phyloP scores from a whole-genome alignment of 2,113 vertebrate genomes.

The Istiophorus platypterus region DNA sequence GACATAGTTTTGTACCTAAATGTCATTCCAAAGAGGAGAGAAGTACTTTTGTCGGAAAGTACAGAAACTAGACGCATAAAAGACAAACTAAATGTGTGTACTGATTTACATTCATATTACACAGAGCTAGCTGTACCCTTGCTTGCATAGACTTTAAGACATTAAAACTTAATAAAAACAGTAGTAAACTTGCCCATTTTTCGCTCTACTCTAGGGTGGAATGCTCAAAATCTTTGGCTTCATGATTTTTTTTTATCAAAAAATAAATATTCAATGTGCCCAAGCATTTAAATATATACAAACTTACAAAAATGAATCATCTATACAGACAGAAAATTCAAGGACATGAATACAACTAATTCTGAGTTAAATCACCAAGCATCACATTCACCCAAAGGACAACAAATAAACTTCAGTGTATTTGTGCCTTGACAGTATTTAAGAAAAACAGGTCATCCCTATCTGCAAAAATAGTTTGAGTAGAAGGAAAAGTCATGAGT shows the following conservation, averaged over 20 bases:
- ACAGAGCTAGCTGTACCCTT: slow-evolving; percentile 49
- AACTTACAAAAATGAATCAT: slow-evolving; percentile 82
- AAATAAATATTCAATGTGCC: slow-evolving; percentile 91
- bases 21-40: slow-evolving; percentile 13
- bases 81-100: neutral
- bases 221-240: slow-evolving; percentile 84
- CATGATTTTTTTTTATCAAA: slow-evolving; percentile 75
- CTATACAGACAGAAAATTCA: slow-evolving; percentile 69
- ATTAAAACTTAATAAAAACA: slow-evolving; percentile 30
- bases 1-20: slow-evolving; percentile 46
- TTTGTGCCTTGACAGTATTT: slow-evolving; percentile 23
- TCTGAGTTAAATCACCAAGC: slow-evolving; percentile 1
- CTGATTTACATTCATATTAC: slow-evolving; percentile 40
- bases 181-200: slow-evolving; percentile 33
- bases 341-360: slow-evolving; percentile 8
- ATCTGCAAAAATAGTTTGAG: neutral
- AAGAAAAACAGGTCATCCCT: slow-evolving; percentile 72
- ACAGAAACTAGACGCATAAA: neutral
- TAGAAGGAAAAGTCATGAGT: slow-evolving; percentile 82
- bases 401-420: slow-evolving; percentile 26
- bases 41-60: neutral
- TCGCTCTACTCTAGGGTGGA: slow-evolving; percentile 10
- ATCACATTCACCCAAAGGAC: slow-evolving; percentile 10
- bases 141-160: slow-evolving; percentile 35
- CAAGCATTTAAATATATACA: slow-evolving; percentile 88